phyloP scores from a whole-genome alignment of 1,140 invertebrate species.

The Drosophila tropicalis region DNA sequence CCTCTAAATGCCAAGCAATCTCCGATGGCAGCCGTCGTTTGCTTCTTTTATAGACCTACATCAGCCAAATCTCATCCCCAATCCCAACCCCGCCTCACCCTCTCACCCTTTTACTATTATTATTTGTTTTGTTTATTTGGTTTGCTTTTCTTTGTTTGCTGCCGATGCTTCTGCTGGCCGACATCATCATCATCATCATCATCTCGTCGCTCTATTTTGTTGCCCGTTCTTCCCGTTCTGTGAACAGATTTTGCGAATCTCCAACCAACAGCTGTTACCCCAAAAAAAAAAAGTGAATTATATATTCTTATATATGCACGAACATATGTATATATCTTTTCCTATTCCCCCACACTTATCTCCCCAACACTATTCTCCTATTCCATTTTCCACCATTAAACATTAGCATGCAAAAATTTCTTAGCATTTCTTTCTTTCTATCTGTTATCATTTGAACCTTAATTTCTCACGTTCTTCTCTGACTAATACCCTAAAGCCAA shows the following conservation, averaged over 20 bases:
- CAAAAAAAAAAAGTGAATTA: slow-evolving; percentile 10
- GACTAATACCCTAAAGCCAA: slow-evolving; percentile 54
- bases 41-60: slow-evolving; percentile 48
- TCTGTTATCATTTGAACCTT: slow-evolving; percentile 50
- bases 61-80: neutral
- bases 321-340: slow-evolving; percentile 19
- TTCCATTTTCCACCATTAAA: neutral
- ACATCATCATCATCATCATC: slow-evolving; percentile 21
- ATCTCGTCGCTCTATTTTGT: slow-evolving; percentile 10
- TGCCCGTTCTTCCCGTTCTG: neutral
- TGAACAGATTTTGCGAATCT: slow-evolving; percentile 54
- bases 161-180: slow-evolving; percentile 40
- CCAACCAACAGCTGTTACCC: slow-evolving; percentile 10
- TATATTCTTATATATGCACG: slow-evolving; percentile 27
- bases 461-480: slow-evolving; percentile 72
- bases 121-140: slow-evolving; percentile 79
- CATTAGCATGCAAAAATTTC: neutral
- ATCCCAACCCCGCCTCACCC: neutral
- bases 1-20: slow-evolving; percentile 46
- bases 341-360: neutral
- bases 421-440: neutral
- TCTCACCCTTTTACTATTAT: neutral
- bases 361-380: neutral
- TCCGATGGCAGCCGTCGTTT: slow-evolving; percentile 23
- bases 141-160: slow-evolving; percentile 71